These are phyloP conservation scores for Ichneumoninae sp. DNA, from an alignment of 2,888 invertebrate genomes.

Conservation along the genomic window DNA sequence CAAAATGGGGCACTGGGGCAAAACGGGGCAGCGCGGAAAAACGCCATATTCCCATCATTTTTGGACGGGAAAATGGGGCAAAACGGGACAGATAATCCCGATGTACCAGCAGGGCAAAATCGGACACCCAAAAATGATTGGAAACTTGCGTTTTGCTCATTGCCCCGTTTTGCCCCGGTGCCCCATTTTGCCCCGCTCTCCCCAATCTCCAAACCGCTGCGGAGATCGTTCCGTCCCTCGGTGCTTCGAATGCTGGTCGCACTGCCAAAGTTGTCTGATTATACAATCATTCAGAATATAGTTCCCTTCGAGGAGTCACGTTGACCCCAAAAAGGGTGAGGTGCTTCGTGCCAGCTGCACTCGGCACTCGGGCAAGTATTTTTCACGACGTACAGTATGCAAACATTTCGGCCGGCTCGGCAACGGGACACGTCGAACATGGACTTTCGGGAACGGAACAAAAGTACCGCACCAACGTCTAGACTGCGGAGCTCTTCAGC, in stretches of 20 bases:
- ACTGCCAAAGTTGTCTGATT: not conserved
- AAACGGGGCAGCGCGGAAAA: too few species aligned
- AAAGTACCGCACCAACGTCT: slow-evolving; percentile 33
- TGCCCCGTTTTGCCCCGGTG: too few species aligned
- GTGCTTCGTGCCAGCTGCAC: not conserved
- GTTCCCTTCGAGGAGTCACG: not conserved
- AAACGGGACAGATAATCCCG: too few species aligned
- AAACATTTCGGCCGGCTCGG: not conserved
- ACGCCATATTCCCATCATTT: too few species aligned
- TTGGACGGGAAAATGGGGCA: too few species aligned
- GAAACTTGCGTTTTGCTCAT: too few species aligned
- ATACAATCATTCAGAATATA: not conserved
- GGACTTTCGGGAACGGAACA: not conserved
- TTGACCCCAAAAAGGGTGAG: not conserved
- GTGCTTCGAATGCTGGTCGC: not conserved
- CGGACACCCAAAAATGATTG: too few species aligned
- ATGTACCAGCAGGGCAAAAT: too few species aligned
- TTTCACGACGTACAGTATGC: not conserved
- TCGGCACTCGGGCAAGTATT: not conserved
- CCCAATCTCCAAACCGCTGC: not conserved
- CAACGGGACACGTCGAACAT: not conserved
- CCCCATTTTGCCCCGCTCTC: too few species aligned
- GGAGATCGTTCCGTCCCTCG: not conserved
- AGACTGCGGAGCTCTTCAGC: slow-evolving; percentile 32
- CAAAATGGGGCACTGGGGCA: too few species aligned